Base-by-base conservation (phyloP, 2,113 vertebrate genomes). In the Calcarius ornatus region DNA sequence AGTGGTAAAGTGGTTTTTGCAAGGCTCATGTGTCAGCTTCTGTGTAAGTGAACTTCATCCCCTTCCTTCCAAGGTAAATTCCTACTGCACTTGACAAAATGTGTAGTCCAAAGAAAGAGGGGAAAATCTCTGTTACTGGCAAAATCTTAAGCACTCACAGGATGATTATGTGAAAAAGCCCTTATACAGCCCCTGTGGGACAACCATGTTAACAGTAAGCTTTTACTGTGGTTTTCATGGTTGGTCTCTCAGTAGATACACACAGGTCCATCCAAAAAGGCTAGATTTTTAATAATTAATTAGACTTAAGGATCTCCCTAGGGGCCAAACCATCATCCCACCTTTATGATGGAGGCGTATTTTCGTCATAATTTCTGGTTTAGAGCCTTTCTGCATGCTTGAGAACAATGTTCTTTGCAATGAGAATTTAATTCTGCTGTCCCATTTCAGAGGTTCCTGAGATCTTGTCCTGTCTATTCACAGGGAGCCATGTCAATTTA, bases 201-300 rank as follows among this genome's bases (percentile, higher is more conserved):
- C 60, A 88, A 60, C 56, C 61, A 42, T 92, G 94, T 94, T 94
- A 96, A 94, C 95, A 96, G 64, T 72, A 80, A 95, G 75, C 24
- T 96, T 97, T 96, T 96, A 80, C 79, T 88, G 66, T 76, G 47
- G 27, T 35, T 92, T 89, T 97, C 79, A 63, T 94, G 83, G 57
- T 82, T 90, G 80, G 42, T 85, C 45, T 78, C 78, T 94, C 90
- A 95, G 91, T 70, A 86, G 88, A 37, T 90, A 75, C 66, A 40
- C 42, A 28, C 4, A 6, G 24, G 25, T 95, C 47, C 61, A 73
- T 75, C 38, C 73, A 88, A 94, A 84, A 60, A 12, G 11, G 33
- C 16, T 31, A 18, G 3, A 6, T 27, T 85, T 90, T 88, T 33
- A 1, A 25, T 61, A 89, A 31, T 69, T 79, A 57, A 80, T 90